phyloP scores from a whole-genome alignment of 2,113 vertebrate species.

The Myotis lucifugus region DNA sequence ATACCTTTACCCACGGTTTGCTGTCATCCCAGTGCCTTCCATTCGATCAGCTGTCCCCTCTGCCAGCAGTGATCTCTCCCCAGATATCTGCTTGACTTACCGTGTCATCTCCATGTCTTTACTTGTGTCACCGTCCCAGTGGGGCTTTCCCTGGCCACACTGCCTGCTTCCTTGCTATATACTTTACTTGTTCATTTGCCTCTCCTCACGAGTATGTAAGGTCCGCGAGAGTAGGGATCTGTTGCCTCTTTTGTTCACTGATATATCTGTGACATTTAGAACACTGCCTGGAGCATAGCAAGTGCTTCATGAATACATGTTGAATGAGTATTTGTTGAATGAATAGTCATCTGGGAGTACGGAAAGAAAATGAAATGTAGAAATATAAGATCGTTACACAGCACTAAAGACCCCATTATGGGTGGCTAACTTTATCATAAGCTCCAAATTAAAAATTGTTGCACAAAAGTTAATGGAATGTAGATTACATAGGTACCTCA shows the following conservation, averaged over 20 bases:
- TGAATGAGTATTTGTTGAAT: conserved; percentile 28
- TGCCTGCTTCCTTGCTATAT: not conserved
- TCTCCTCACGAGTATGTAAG: not conserved
- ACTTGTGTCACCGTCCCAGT: not conserved
- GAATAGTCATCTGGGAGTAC: conserved; percentile 15
- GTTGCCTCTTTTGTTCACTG: not conserved
- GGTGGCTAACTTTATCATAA: not conserved
- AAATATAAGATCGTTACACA: not conserved
- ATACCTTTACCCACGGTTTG: not conserved
- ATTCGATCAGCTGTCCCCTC: not conserved
- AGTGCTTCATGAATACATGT: not conserved
- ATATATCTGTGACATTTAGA: not conserved
- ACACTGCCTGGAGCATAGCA: not conserved
- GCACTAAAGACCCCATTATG: not conserved
- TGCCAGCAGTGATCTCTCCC: not conserved
- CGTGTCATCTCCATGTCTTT: not conserved
- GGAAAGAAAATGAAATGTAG: not conserved
- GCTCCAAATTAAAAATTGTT: not conserved
- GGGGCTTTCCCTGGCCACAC: not conserved
- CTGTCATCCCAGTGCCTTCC: not conserved
- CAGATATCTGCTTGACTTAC: not conserved
- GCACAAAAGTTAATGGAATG: not conserved
- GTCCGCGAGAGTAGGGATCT: not conserved
- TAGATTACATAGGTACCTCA: not conserved
- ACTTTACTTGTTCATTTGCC: not conserved